These are phyloP conservation scores for Asobara japonica DNA, from an alignment of 1,140 invertebrate genomes.

Conservation along the genomic window DNA sequence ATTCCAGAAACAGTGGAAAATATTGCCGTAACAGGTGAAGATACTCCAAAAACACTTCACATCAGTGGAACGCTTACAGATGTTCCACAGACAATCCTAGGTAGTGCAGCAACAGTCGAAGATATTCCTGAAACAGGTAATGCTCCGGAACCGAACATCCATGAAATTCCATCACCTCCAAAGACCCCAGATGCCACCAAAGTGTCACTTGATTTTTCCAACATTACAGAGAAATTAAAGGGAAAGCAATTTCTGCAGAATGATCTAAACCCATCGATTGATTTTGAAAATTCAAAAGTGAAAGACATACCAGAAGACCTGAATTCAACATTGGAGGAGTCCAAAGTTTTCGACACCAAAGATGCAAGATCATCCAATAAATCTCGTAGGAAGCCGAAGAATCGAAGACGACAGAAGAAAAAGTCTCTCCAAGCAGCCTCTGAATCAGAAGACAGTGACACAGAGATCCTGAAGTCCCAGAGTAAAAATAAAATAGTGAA, in stretches of 20 bases:
- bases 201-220: constrained; percentile 35
- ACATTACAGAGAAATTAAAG: constrained; percentile 37
- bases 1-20: neutral
- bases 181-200: too few species aligned
- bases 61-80: too few species aligned
- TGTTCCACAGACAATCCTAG: neutral
- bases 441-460: constrained; percentile 50
- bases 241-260: constrained; percentile 20
- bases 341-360: neutral
- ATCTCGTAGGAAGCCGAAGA: constrained; percentile 23
- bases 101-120: neutral
- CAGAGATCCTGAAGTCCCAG: constrained; percentile 40
- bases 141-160: neutral
- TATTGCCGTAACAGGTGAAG: too few species aligned
- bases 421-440: constrained; percentile 26
- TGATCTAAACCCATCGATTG: constrained; percentile 29
- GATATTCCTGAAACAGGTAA: neutral
- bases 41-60: too few species aligned
- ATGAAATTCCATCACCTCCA: neutral
- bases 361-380: neutral
- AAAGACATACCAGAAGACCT: neutral
- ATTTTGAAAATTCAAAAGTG: constrained; percentile 38
- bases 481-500: constrained; percentile 61
- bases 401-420: constrained; percentile 32
- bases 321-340: neutral